Percentiles rank a stretch among this genome's conserved stretches.
These are phyloP conservation scores for Trididemnum nubilum DNA, from an alignment of 23 tunicate species.

Conservation along the genomic window DNA sequence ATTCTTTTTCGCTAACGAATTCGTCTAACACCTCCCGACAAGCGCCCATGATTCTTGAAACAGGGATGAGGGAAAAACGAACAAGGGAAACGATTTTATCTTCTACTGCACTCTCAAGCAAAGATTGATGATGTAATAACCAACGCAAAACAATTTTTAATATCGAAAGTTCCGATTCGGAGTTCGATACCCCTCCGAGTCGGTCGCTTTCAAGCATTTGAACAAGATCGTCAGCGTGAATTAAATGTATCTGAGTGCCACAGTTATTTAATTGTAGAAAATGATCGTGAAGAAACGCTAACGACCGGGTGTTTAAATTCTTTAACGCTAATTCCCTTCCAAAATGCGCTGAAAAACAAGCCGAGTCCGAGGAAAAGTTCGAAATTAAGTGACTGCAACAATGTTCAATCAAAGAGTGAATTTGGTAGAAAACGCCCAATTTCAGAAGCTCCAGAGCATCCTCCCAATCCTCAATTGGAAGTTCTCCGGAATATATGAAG, in stretches of 20 bases:
- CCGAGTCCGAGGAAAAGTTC: constrained; percentile 21
- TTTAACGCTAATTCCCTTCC: constrained; percentile 53
- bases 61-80: constrained; percentile 56
- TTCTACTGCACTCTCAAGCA: neutral
- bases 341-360: constrained; percentile 31
- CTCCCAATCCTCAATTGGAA: constrained; percentile 23
- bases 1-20: neutral
- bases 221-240: constrained; percentile 43
- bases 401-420: constrained; percentile 38
- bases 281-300: constrained; percentile 45
- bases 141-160: constrained; percentile 47
- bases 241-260: constrained; percentile 23
- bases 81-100: constrained; percentile 29
- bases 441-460: constrained; percentile 45
- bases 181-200: constrained; percentile 30
- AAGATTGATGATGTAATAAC: constrained; percentile 1
- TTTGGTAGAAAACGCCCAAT: constrained; percentile 69
- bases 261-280: constrained; percentile 37
- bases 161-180: constrained; percentile 30
- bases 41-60: constrained; percentile 18
- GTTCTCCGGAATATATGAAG: constrained; percentile 86
- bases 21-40: constrained; percentile 3
- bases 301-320: neutral
- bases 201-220: constrained; percentile 33
- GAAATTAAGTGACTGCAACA: constrained; percentile 47